Evolutionary conservation across 2,113 vertebrate species (phyloP).

Genomic region (Thoracochromis brauschi): DNA sequence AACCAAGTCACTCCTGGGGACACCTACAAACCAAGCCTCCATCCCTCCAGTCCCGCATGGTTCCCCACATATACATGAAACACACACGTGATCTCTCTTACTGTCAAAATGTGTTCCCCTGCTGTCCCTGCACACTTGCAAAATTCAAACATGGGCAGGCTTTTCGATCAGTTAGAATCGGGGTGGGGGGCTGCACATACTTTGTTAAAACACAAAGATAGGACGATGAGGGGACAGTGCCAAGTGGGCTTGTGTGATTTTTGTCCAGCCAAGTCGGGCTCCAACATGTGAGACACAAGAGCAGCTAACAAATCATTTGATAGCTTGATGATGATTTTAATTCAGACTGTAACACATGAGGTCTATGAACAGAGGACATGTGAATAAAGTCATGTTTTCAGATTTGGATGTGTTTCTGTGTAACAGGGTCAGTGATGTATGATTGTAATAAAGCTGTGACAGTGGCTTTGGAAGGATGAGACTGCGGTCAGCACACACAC

Average conservation of each 20-base stretch:
- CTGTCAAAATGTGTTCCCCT: neutral
- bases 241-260: neutral
- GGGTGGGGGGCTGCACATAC: neutral
- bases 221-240: neutral
- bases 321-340: neutral
- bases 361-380: neutral
- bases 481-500: neutral
- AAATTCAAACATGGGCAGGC: neutral
- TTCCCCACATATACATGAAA: neutral
- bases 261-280: neutral
- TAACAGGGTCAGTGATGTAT: constrained; percentile 43
- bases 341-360: neutral
- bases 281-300: neutral
- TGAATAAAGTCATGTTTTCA: neutral
- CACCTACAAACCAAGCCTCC: neutral
- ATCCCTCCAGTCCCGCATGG: neutral
- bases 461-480: constrained; percentile 9
- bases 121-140: neutral
- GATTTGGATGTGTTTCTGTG: neutral
- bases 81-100: neutral
- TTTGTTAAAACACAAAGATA: neutral
- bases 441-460: constrained; percentile 43
- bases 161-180: neutral
- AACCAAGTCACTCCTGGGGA: neutral
- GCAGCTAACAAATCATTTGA: neutral